Conservation (phyloP, 2,888 invertebrate genomes). For the Amphimallon solstitiale region DNA sequence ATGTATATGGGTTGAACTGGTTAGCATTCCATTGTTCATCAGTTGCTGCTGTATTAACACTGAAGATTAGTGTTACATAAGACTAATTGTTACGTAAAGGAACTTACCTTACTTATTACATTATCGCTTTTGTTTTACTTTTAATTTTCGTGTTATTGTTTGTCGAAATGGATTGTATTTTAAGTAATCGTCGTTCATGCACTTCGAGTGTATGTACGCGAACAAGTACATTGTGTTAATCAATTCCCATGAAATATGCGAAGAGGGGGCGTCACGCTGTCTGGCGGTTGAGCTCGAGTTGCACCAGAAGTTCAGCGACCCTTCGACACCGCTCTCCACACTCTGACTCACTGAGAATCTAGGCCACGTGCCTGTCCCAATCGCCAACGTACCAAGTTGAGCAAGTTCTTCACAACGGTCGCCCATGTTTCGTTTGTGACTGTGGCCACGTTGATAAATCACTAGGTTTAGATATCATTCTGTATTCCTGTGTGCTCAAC, state of each 20-base stretch:
- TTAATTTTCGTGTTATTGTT: background rate
- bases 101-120: too few species aligned
- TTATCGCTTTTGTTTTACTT: too few species aligned
- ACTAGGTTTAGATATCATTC: background rate
- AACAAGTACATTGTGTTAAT: conserved; percentile 28
- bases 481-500: background rate
- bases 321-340: conserved; percentile 48
- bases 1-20: too few species aligned
- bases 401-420: conserved; percentile 30
- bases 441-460: conserved; percentile 19
- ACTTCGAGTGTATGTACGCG: background rate
- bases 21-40: too few species aligned
- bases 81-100: too few species aligned
- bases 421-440: conserved; percentile 22
- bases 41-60: too few species aligned
- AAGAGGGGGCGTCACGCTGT: conserved; percentile 55
- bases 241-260: conserved; percentile 39
- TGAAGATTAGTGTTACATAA: too few species aligned
- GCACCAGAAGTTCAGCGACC: conserved; percentile 54
- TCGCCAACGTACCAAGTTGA: conserved; percentile 36
- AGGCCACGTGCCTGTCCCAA: conserved; percentile 41
- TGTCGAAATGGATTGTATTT: background rate
- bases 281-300: conserved; percentile 50
- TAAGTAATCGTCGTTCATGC: background rate
- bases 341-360: conserved; percentile 39